Conservation (phyloP, 1,140 invertebrate species). For the Leptinotarsa texana region DNA sequence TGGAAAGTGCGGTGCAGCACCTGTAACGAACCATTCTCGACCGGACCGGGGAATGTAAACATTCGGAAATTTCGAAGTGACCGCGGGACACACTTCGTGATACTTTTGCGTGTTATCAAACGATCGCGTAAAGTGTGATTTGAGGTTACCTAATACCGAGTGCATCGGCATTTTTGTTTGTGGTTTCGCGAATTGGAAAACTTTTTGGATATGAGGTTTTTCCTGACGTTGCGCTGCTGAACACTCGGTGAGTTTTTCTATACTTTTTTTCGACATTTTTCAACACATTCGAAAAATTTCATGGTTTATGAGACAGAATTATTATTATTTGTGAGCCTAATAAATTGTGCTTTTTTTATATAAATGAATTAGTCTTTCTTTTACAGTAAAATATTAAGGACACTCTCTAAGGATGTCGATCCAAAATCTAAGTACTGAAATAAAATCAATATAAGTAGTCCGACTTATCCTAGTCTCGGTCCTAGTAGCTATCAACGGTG, state of each 20-base stretch:
- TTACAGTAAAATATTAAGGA: no score
- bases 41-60: constrained; percentile 16
- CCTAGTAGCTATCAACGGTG: no score
- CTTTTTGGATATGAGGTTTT: background rate
- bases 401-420: no score
- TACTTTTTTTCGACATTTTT: background rate
- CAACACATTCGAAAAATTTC: no score
- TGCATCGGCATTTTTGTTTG: constrained; percentile 11
- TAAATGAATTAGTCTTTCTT: no score
- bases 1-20: constrained; percentile 20
- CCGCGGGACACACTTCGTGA: constrained; percentile 16
- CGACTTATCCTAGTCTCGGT: no score
- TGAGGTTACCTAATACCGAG: constrained; percentile 9
- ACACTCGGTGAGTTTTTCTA: constrained; percentile 3
- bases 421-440: no score
- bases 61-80: constrained; percentile 19
- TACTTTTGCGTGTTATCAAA: constrained; percentile 14
- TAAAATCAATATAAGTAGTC: no score
- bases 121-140: constrained; percentile 15
- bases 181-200: background rate
- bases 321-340: no score
- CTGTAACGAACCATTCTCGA: constrained; percentile 14
- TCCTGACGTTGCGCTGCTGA: background rate
- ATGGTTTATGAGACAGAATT: no score
- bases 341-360: no score